A percentile compares a stretch with the other conserved stretches of the same genome.
Conservation (phyloP, 2,797 vertebrate genomes). For the Falco novaeseelandiae region DNA sequence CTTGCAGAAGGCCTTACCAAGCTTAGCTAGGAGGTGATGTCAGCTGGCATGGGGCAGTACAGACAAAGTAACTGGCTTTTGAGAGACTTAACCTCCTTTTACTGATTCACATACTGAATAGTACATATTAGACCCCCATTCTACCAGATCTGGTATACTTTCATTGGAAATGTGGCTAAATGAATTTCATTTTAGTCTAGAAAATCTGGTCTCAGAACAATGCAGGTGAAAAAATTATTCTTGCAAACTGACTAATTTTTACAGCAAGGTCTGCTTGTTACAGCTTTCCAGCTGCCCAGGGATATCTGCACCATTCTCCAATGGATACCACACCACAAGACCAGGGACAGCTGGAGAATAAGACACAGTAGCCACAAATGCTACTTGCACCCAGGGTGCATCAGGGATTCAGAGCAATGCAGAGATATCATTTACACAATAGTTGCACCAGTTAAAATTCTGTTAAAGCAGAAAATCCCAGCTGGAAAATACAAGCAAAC, state of each 20-base stretch:
- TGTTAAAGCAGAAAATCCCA: background rate
- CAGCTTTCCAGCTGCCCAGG: background rate
- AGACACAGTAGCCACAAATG: background rate
- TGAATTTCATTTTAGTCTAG: background rate
- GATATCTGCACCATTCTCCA: background rate
- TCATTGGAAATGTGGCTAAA: background rate
- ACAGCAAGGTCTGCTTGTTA: background rate
- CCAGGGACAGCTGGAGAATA: background rate
- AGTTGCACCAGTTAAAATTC: background rate
- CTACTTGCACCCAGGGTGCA: background rate
- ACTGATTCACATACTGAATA: background rate
- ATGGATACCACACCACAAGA: background rate
- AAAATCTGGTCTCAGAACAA: background rate
- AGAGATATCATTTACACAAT: background rate
- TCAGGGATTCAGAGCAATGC: background rate
- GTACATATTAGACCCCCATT: background rate
- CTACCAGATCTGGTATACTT: background rate
- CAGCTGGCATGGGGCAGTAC: background rate
- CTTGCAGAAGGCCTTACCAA: background rate
- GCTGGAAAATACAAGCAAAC: background rate
- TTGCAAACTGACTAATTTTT: background rate
- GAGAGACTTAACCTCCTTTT: background rate
- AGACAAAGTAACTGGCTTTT: background rate
- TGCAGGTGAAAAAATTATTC: background rate
- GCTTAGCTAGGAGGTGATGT: background rate